Conservation (phyloP, 2,797 vertebrate genomes). For the Podargus strigoides region DNA sequence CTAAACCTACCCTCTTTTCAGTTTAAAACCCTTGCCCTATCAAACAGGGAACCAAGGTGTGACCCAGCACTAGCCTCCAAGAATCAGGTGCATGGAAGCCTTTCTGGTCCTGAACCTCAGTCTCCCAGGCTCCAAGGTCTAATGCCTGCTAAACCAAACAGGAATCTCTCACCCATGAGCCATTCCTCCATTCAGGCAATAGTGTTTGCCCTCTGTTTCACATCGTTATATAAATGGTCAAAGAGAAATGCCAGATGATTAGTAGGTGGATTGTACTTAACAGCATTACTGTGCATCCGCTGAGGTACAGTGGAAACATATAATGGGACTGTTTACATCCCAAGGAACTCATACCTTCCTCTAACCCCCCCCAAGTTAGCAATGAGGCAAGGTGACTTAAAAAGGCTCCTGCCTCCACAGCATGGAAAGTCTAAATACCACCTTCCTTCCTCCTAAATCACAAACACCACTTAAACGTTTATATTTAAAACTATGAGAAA, state of each 20-base stretch:
- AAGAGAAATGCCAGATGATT: not conserved
- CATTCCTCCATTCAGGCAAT: not conserved
- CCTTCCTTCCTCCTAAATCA: conserved; percentile 46
- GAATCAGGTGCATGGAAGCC: not conserved
- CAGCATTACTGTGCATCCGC: not conserved
- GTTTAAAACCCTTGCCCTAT: not conserved
- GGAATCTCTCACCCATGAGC: not conserved
- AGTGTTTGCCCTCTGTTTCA: not conserved
- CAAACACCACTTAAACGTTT: not conserved
- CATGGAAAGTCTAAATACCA: conserved; percentile 30
- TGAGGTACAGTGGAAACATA: not conserved
- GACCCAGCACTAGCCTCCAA: not conserved
- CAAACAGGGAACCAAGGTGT: not conserved
- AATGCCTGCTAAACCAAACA: not conserved
- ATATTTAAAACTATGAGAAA: not conserved
- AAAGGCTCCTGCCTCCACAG: not conserved
- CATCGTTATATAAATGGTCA: not conserved
- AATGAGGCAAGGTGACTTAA: conserved; percentile 3
- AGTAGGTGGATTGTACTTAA: not conserved
- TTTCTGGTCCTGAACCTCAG: not conserved
- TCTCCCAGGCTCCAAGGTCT: not conserved
- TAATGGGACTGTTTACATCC: not conserved
- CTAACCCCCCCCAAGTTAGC: not conserved
- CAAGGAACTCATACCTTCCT: not conserved
- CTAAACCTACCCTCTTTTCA: not conserved